Conservation (phyloP, 2,888 invertebrate species). For the Capitulum mitella region DNA sequence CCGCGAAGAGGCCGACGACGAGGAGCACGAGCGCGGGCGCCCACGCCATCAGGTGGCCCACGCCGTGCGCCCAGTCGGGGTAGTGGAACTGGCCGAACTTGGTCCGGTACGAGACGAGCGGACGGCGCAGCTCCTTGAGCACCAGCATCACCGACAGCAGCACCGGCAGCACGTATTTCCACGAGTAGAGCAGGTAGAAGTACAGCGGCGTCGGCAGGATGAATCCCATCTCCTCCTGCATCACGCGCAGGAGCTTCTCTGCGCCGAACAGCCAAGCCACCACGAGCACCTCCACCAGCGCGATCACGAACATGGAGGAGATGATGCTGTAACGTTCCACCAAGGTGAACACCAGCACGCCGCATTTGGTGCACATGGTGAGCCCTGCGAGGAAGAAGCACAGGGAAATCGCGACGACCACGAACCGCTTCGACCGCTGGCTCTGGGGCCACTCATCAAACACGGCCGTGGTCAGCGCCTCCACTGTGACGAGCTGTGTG, state of each 20-base stretch:
- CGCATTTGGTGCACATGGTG: conserved; percentile 43
- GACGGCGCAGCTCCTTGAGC: too few species aligned
- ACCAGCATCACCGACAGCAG: conserved; percentile 46
- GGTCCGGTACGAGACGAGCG: neutral
- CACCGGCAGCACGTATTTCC: neutral
- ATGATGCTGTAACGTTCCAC: conserved; percentile 49
- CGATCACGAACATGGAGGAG: conserved; percentile 41
- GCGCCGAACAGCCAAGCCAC: conserved; percentile 37
- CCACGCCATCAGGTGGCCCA: neutral
- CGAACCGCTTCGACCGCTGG: conserved; percentile 41
- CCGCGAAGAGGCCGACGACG: conserved; percentile 35
- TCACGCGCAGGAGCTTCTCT: conserved; percentile 26
- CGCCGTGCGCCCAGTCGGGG: neutral
- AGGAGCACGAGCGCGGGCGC: neutral
- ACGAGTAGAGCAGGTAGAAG: conserved; percentile 32
- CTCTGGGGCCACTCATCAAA: conserved; percentile 48
- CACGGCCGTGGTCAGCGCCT: conserved; percentile 50
- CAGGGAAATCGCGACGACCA: conserved; percentile 55
- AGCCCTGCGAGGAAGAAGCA: conserved; percentile 46
- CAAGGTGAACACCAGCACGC: conserved; percentile 49
- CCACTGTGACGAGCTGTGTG: conserved; percentile 42
- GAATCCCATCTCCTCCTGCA: conserved; percentile 32
- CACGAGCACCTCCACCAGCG: conserved; percentile 45
- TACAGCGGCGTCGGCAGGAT: conserved; percentile 29
- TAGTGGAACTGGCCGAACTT: neutral